Conservation (phyloP, 2,797 vertebrate genomes). For the Lepilemur ruficaudatus region DNA sequence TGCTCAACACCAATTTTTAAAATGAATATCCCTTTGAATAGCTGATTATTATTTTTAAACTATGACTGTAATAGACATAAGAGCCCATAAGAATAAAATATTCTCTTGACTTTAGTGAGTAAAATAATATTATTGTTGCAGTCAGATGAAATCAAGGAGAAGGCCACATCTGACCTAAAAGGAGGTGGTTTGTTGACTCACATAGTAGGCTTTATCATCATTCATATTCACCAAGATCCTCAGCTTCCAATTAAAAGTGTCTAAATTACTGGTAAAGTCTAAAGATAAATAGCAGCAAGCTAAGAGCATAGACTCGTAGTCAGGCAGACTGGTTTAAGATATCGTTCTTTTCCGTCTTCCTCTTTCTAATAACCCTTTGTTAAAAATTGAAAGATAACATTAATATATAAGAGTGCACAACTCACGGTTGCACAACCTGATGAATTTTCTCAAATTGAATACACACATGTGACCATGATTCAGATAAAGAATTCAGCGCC, state of each 20-base stretch:
- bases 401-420: not conserved
- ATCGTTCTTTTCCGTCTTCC: not conserved
- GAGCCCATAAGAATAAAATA: not conserved
- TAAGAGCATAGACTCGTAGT: not conserved
- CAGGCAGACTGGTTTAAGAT: not conserved
- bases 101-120: not conserved
- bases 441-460: not conserved
- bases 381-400: not conserved
- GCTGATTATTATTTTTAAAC: constrained; percentile 18
- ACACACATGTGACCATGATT: not conserved
- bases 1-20: not conserved
- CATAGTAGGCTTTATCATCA: not conserved
- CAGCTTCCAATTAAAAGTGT: not conserved
- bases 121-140: not conserved
- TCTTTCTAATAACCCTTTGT: not conserved
- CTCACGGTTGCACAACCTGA: not conserved
- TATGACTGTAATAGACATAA: not conserved
- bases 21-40: not conserved
- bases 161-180: not conserved
- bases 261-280: constrained; percentile 24
- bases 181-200: not conserved
- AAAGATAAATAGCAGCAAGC: not conserved
- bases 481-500: not conserved
- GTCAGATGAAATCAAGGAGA: not conserved
- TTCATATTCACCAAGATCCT: not conserved